phyloP scores from a whole-genome alignment of 2,888 invertebrate genomes.

The Eupithecia pulchellata region DNA sequence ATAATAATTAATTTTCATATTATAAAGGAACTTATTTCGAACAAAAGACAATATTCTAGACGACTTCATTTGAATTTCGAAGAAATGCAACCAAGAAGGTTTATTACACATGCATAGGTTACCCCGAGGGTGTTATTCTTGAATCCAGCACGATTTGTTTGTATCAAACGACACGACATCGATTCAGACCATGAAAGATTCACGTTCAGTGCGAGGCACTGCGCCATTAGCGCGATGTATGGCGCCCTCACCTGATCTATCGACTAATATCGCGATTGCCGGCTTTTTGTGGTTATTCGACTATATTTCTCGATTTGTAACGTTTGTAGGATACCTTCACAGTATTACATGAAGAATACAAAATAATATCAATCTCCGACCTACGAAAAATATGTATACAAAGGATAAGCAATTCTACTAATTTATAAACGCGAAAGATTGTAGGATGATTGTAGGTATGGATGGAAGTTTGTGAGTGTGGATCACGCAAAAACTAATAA shows the following conservation, averaged over 20 bases:
- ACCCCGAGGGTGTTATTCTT: constrained; percentile 7
- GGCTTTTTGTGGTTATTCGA: constrained; percentile 19
- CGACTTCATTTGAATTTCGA: background rate
- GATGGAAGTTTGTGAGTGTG: too few species aligned
- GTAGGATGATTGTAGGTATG: too few species aligned
- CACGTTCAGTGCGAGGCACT: constrained; percentile 68
- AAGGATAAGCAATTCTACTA: too few species aligned
- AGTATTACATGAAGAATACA: background rate
- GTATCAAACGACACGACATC: constrained; percentile 44
- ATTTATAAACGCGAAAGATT: too few species aligned
- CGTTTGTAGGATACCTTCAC: background rate
- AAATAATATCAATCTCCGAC: background rate
- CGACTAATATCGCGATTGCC: constrained; percentile 73
- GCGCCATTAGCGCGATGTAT: constrained; percentile 74
- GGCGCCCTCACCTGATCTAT: constrained; percentile 70
- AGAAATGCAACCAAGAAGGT: background rate
- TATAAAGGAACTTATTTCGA: too few species aligned
- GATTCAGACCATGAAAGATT: constrained; percentile 70
- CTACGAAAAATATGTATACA: too few species aligned
- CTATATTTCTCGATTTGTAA: constrained; percentile 10
- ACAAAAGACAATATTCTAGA: background rate
- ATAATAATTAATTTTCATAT: background rate
- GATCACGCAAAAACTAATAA: too few species aligned
- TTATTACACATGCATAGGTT: background rate
- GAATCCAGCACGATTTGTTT: constrained; percentile 32